Percentiles rank a stretch among this genome's conserved stretches.
Conservation (phyloP, 2,113 vertebrate genomes). For the Pangasianodon gigas region DNA sequence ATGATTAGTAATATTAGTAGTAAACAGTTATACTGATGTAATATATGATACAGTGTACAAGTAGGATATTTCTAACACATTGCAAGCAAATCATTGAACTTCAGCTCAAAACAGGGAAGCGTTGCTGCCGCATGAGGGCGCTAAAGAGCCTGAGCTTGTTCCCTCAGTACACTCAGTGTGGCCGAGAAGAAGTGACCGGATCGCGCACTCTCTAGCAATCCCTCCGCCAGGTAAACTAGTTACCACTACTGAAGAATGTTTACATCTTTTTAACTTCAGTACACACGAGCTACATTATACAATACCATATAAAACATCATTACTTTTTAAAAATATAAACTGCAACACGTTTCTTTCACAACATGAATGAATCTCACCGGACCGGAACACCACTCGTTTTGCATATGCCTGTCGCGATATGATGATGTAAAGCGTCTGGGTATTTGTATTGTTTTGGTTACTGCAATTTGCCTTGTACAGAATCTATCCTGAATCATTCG, state of each 20-base stretch:
- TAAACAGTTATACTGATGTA: background rate
- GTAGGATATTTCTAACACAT: background rate
- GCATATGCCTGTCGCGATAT: slow-evolving; percentile 39
- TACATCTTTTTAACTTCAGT: background rate
- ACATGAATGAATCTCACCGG: background rate
- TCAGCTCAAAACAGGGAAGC: background rate
- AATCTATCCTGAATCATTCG: slow-evolving; percentile 41
- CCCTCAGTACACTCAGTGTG: background rate
- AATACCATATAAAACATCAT: background rate
- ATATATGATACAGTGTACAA: background rate
- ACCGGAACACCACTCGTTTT: background rate
- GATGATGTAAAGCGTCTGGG: slow-evolving; percentile 36
- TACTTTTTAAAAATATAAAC: background rate
- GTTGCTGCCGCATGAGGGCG: background rate
- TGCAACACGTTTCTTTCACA: background rate
- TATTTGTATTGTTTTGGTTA: slow-evolving; percentile 54
- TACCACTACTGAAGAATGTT: background rate
- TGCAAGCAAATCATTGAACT: background rate
- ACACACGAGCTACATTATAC: background rate
- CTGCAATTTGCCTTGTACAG: slow-evolving; percentile 57
- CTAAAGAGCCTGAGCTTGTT: background rate
- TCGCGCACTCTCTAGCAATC: background rate
- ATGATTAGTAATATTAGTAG: background rate
- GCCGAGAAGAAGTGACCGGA: background rate
- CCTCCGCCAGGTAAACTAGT: slow-evolving; percentile 31